Conservation (phyloP, 2,797 vertebrate genomes). For the Acipenser ruthenus region DNA sequence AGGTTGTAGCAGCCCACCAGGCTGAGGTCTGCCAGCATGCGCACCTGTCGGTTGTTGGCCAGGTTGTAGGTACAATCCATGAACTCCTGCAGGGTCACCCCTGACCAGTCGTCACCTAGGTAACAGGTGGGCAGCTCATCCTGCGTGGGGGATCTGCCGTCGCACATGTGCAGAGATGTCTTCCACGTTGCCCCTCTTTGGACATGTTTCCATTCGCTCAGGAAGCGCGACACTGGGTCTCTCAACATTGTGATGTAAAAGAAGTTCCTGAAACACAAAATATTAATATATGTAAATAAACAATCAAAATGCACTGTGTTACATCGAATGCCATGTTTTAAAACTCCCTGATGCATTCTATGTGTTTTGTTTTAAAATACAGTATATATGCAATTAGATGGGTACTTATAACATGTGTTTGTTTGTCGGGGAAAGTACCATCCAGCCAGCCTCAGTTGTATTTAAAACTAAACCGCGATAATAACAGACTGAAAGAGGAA, state of each 20-base stretch:
- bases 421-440: too few relatives aligned
- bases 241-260: constrained; percentile 95
- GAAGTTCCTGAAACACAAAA: constrained; percentile 77
- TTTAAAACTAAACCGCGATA: too few relatives aligned
- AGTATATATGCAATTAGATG: too few relatives aligned
- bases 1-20: too few relatives aligned
- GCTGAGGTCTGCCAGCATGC: constrained; percentile 65
- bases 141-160: constrained; percentile 79
- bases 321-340: background rate
- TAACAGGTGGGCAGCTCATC: constrained; percentile 87
- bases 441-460: too few relatives aligned
- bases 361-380: too few relatives aligned
- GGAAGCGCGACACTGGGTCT: constrained; percentile 86
- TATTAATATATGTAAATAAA: constrained; percentile 10
- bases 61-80: constrained; percentile 88
- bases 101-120: constrained; percentile 87
- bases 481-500: too few relatives aligned
- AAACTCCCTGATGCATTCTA: too few relatives aligned
- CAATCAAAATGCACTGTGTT: constrained; percentile 24
- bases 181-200: constrained; percentile 94
- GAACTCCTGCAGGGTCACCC: constrained; percentile 78
- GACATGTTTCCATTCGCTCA: constrained; percentile 95
- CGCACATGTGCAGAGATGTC: constrained; percentile 89
- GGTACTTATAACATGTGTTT: too few relatives aligned
- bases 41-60: constrained; percentile 75